Conservation (phyloP, 1,140 invertebrate species). For the Eriosoma lanigerum region DNA sequence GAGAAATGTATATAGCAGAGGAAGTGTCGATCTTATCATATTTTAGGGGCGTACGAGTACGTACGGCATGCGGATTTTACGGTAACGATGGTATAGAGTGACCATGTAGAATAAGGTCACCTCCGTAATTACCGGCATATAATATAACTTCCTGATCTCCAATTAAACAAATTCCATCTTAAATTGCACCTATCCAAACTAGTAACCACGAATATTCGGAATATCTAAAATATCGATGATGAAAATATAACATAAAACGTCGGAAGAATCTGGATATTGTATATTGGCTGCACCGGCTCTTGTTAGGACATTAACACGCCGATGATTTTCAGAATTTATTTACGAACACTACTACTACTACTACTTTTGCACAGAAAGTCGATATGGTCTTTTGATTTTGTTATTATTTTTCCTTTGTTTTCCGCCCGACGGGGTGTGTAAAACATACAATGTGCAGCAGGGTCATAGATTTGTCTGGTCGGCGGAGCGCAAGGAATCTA, state of each 20-base stretch:
- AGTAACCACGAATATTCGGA: background rate
- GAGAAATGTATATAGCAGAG: too few species aligned
- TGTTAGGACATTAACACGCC: background rate
- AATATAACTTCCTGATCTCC: background rate
- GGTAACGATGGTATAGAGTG: too few species aligned
- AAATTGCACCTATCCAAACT: background rate
- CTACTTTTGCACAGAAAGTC: too few species aligned
- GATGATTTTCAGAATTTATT: background rate
- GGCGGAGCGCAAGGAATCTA: background rate
- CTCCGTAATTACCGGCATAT: background rate
- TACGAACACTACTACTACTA: background rate
- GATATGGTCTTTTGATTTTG: too few species aligned
- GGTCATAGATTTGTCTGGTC: background rate
- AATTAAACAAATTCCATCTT: background rate
- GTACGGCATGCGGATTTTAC: too few species aligned
- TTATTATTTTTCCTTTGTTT: background rate
- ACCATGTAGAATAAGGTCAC: background rate
- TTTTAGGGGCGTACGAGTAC: too few species aligned
- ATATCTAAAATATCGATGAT: background rate
- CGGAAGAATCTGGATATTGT: background rate
- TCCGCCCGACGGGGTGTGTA: background rate
- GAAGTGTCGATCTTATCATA: too few species aligned
- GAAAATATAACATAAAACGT: too few species aligned
- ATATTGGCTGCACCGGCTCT: background rate
- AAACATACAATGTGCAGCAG: background rate